A percentile compares a stretch with the other conserved stretches of the same genome.
These are phyloP conservation scores for Indicator maculatus DNA, from an alignment of 2,113 vertebrate species.

Conservation along the genomic window DNA sequence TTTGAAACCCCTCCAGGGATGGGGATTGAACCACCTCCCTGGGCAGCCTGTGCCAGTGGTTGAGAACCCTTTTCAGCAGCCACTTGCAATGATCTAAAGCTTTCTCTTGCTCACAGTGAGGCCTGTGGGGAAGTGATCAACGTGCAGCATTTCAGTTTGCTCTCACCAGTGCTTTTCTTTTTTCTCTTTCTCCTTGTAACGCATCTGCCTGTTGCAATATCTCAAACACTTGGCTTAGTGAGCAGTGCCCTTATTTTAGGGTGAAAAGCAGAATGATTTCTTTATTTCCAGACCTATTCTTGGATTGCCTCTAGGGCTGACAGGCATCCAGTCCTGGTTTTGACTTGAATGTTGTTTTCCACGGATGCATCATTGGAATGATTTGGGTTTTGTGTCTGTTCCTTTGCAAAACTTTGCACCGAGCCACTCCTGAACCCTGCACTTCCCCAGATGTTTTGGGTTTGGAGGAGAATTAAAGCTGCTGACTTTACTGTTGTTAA, in stretches of 20 bases:
- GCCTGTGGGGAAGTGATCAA: neutral
- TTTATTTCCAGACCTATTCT: slow-evolving; percentile 3
- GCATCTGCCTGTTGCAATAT: neutral
- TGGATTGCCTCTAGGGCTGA: slow-evolving; percentile 6
- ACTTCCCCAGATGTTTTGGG: neutral
- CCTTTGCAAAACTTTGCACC: slow-evolving; percentile 67
- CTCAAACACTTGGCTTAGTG: neutral
- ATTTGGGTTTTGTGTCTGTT: neutral
- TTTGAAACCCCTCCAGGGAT: no score
- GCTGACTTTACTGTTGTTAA: slow-evolving; percentile 9
- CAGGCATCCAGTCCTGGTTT: slow-evolving; percentile 53
- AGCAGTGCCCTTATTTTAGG: neutral
- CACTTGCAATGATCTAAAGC: neutral
- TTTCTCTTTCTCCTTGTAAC: neutral
- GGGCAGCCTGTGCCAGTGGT: no score
- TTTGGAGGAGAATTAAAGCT: slow-evolving; percentile 5
- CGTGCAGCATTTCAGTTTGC: neutral
- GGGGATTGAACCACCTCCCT: no score
- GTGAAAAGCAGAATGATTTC: neutral
- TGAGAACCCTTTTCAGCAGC: no score
- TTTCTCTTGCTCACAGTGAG: neutral
- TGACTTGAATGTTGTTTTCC: slow-evolving; percentile 71
- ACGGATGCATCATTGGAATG: neutral
- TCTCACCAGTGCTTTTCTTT: neutral
- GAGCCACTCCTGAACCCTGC: neutral